These are phyloP conservation scores for Terrapene triunguis DNA, from an alignment of 2,113 vertebrate genomes.

Conservation along the genomic window DNA sequence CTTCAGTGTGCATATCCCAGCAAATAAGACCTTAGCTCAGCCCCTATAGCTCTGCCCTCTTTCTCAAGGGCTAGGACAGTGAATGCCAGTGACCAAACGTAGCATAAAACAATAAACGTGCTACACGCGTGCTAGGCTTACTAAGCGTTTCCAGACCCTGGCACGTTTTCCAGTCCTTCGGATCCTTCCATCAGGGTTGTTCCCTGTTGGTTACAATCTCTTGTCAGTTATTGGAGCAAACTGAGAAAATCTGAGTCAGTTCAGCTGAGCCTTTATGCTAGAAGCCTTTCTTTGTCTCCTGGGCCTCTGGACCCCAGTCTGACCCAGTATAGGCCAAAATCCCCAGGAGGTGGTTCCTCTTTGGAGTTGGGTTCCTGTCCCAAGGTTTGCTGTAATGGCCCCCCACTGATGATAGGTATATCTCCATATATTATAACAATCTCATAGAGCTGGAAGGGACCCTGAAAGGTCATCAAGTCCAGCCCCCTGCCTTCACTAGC, in stretches of 20 bases:
- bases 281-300: background rate
- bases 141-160: background rate
- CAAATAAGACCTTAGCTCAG: no score
- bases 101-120: background rate
- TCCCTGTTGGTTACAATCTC: background rate
- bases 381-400: background rate
- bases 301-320: no score
- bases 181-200: background rate
- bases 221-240: background rate
- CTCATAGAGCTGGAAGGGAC: no score
- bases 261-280: background rate
- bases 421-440: no score
- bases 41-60: no score
- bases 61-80: no score
- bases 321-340: background rate
- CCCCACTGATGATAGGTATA: no score
- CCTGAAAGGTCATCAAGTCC: no score
- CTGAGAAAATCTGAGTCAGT: background rate
- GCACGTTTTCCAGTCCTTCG: background rate
- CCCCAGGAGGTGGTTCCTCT: background rate
- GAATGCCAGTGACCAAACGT: background rate
- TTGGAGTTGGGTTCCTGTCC: background rate
- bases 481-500: no score
- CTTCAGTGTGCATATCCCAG: background rate
- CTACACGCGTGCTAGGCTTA: background rate